Base-by-base conservation (phyloP, 2,888 invertebrate species). In the Tricholauxania praeusta region DNA sequence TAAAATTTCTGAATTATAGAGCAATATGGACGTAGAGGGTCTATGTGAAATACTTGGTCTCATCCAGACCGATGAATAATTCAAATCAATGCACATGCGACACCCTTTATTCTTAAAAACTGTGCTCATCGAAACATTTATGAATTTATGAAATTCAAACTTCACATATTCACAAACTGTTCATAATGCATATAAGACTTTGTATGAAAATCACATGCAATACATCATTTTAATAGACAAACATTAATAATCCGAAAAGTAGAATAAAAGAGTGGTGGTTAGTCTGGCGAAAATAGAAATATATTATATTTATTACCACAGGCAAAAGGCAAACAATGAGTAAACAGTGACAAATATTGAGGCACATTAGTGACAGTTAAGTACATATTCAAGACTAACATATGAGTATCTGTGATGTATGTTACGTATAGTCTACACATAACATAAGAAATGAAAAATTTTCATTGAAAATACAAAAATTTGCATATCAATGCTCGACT, bases 271-370 rank as follows among this genome's bases (percentile, higher is more conserved):
- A 60, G 12, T 17, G 51, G 32, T 19, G 48, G 28, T 47, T 63
- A 57, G 17, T 52, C 28, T 17, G n/a, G 47, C n/a, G 28, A 59
- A 48, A 10, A 47, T 15, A 15, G 14, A 17, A 4, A 28, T 15
- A 1, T 2, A 17, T 7, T 17, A 14, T 15, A 68, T 59, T 66
- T 69, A 52, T 19, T 49, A 28, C 49, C 59, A 69, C 60, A 59
- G 32, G 12, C 59, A 10, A 49, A 57, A 49, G 74, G 12, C 73
- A 74, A 64, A 75, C 76, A 76, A 75, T 76, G 75, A 68, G 72
- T 71, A 69, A 72, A 76, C 72, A 71, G 76, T 70, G 76, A 70
- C 72, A 72, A 74, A 74, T 76, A 75, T 75, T 73, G 74, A 69
- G 73, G 70, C 73, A 72, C 77, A 73, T 78, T 76, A 73, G 76